These are phyloP conservation scores for Sminthopsis crassicaudata DNA, from an alignment of 2,113 vertebrate genomes.

Conservation along the genomic window DNA sequence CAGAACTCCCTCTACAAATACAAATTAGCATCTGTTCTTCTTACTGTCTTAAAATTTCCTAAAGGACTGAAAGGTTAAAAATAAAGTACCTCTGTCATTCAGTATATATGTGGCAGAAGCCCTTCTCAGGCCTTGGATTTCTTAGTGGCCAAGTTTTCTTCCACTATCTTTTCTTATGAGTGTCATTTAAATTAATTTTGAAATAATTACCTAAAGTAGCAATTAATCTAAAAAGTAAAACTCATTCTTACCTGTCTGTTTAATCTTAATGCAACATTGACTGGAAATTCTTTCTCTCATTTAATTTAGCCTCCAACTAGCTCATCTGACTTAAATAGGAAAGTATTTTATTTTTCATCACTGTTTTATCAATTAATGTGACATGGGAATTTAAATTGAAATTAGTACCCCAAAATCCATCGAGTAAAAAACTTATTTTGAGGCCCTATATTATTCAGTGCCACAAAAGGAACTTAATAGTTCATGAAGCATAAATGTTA, in stretches of 20 bases:
- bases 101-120: background rate
- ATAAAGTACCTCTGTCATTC: background rate
- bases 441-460: background rate
- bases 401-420: background rate
- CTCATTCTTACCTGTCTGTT: constrained; percentile 37
- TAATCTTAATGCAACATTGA: constrained; percentile 45
- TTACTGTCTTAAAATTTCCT: background rate
- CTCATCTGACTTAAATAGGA: constrained; percentile 71
- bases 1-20: background rate
- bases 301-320: constrained; percentile 64
- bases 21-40: background rate
- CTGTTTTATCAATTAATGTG: constrained; percentile 58
- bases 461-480: background rate
- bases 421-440: background rate
- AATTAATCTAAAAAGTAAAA: constrained; percentile 7
- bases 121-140: background rate
- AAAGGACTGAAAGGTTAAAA: background rate
- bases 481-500: background rate
- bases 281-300: constrained; percentile 61
- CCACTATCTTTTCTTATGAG: background rate
- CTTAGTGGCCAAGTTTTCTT: background rate
- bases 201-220: constrained; percentile 31
- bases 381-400: constrained; percentile 56
- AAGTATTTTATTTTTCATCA: constrained; percentile 41
- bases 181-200: constrained; percentile 47